Conservation (phyloP, 2,888 invertebrate genomes). For the Hirtodrosophila duncani region DNA sequence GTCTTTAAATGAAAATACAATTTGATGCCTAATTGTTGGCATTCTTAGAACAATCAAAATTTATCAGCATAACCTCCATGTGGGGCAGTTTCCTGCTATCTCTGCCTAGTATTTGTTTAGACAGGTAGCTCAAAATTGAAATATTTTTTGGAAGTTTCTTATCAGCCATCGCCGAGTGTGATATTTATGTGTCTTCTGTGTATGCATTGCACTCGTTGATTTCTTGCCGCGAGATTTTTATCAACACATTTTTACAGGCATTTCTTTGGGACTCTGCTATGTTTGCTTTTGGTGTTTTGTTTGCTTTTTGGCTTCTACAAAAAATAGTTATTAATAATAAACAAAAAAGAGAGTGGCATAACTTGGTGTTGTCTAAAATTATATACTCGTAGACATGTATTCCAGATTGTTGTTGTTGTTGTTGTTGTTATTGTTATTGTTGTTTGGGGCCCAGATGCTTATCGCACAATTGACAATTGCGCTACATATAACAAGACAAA, state of each 20-base stretch:
- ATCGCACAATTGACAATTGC: conserved; percentile 69
- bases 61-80: conserved; percentile 7
- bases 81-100: background rate
- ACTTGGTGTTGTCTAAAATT: conserved; percentile 20
- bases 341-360: conserved; percentile 25
- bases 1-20: too few relatives aligned
- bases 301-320: conserved; percentile 29
- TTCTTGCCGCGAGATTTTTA: conserved; percentile 29
- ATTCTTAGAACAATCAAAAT: conserved; percentile 1
- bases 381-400: too few relatives aligned
- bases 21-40: too few relatives aligned
- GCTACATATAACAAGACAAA: conserved; percentile 49
- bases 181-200: conserved; percentile 18
- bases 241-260: conserved; percentile 22
- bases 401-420: too few relatives aligned
- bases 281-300: conserved; percentile 22
- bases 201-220: conserved; percentile 40
- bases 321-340: conserved; percentile 23
- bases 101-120: conserved; percentile 39
- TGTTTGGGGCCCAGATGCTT: conserved; percentile 44
- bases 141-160: conserved; percentile 37
- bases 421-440: conserved; percentile 10
- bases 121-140: conserved; percentile 53
- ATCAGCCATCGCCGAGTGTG: conserved; percentile 41
- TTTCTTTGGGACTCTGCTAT: conserved; percentile 37